Evolutionary conservation across 2,113 vertebrate species (phyloP).

Genomic region (Uria aalge): DNA sequence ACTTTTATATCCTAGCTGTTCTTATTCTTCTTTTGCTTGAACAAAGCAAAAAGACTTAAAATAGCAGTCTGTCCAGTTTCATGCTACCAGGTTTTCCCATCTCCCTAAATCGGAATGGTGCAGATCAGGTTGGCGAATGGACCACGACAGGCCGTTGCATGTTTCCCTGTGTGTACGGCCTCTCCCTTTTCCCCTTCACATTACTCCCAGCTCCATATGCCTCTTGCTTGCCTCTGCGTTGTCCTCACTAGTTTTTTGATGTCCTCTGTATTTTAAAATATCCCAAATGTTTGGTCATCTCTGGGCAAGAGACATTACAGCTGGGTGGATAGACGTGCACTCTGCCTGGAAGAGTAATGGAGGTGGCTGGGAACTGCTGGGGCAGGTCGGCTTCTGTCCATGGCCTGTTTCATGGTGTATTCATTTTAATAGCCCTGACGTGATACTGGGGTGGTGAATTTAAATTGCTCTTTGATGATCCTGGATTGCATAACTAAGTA

Average conservation of each 20-base stretch:
- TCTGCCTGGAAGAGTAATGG: not conserved
- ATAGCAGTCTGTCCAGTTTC: not conserved
- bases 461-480: not conserved
- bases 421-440: not conserved
- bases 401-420: not conserved
- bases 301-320: not conserved
- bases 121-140: not conserved
- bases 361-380: not conserved
- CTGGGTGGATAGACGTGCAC: not conserved
- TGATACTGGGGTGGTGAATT: not conserved
- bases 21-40: not conserved
- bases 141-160: rapidly evolving
- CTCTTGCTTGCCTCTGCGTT: not conserved
- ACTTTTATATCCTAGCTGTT: not conserved
- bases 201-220: rapidly evolving
- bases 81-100: not conserved
- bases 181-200: not conserved
- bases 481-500: not conserved
- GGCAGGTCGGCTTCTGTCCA: not conserved
- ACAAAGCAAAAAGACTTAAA: not conserved
- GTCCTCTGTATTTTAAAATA: not conserved
- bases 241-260: not conserved
- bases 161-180: rapidly evolving
- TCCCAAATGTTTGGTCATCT: not conserved
- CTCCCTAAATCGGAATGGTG: not conserved